Percentiles rank a stretch among this genome's conserved stretches.
Conservation (phyloP, 2,888 invertebrate genomes). For the Xanthia icteritia region DNA sequence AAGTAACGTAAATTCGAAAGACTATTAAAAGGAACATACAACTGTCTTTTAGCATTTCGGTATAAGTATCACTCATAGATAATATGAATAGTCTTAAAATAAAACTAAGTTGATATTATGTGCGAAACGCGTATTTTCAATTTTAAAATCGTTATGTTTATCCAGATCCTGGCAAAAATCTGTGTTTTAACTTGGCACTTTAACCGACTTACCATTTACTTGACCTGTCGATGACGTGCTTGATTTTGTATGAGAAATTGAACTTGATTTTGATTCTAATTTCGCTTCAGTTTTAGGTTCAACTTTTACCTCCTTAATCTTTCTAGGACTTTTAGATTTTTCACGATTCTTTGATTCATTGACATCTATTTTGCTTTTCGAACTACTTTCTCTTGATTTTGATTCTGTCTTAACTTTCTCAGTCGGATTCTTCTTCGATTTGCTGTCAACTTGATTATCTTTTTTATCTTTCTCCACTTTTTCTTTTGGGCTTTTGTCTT, state of each 20-base stretch:
- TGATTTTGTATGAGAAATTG: conserved; percentile 42
- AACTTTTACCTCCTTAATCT: conserved; percentile 59
- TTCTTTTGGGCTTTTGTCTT: conserved; percentile 62
- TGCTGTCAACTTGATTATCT: conserved; percentile 62
- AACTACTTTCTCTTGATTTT: conserved; percentile 45
- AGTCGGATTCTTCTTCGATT: conserved; percentile 55
- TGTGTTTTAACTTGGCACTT: background rate
- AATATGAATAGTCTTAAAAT: too few relatives aligned
- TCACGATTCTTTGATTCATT: conserved; percentile 53
- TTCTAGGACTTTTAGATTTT: conserved; percentile 65
- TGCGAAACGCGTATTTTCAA: background rate
- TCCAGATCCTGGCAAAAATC: background rate
- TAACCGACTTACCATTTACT: conserved; percentile 34
- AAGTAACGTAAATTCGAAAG: background rate
- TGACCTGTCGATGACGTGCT: conserved; percentile 26
- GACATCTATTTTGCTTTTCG: conserved; percentile 54
- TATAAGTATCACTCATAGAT: too few relatives aligned
- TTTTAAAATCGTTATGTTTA: background rate
- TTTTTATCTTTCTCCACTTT: conserved; percentile 64
- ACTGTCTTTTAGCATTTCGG: too few relatives aligned
- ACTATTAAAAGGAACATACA: background rate
- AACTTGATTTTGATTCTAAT: conserved; percentile 55
- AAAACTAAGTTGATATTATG: too few relatives aligned
- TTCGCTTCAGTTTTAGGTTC: conserved; percentile 54
- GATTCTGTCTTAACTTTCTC: conserved; percentile 52